Conservation (phyloP, 1,140 invertebrate species). For the Neuroterus valhalla region DNA sequence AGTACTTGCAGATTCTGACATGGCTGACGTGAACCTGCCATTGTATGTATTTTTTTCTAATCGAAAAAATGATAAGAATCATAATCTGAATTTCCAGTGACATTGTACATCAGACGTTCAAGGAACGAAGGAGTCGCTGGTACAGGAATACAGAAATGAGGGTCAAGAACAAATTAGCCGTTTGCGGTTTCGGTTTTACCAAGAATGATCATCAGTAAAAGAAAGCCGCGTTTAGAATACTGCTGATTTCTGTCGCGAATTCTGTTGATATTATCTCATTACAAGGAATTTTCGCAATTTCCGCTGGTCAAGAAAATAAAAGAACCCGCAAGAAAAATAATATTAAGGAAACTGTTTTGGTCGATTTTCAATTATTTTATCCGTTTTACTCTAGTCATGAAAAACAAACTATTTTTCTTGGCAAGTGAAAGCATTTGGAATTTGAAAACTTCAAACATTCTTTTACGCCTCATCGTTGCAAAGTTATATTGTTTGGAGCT, state of each 20-base stretch:
- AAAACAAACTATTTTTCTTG: no score
- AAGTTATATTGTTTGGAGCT: no score
- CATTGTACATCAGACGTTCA: background rate
- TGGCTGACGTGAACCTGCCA: no score
- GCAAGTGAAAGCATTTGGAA: no score
- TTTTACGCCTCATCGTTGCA: no score
- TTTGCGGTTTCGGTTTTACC: conserved; percentile 23
- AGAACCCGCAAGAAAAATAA: background rate
- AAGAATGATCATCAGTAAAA: conserved; percentile 18
- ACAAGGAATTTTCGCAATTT: conserved; percentile 13
- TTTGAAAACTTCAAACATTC: no score
- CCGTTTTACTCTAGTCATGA: no score
- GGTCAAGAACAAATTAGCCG: conserved; percentile 22
- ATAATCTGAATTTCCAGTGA: background rate
- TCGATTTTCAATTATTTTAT: background rate
- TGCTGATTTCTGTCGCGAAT: background rate
- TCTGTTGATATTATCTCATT: conserved; percentile 11
- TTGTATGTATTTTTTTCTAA: background rate
- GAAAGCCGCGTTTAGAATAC: background rate
- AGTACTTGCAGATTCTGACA: no score
- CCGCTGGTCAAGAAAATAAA: background rate
- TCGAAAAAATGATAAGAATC: background rate
- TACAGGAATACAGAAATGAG: conserved; percentile 8
- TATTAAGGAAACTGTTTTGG: background rate
- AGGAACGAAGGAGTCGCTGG: conserved; percentile 2